Base-by-base conservation (phyloP, 2,888 invertebrate species). In the Colostygia pectinataria region DNA sequence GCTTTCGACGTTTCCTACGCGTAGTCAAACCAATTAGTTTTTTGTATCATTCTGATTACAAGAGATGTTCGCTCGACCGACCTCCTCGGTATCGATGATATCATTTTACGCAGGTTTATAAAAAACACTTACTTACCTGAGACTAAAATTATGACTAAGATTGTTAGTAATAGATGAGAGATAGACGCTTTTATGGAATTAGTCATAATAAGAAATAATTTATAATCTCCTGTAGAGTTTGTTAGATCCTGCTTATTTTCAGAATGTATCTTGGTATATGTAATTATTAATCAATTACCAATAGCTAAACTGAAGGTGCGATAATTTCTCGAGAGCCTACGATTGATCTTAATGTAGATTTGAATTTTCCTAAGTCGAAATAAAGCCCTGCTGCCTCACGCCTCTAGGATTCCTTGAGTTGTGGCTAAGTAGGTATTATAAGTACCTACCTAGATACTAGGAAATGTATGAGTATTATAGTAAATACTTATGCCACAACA, bases 41-140 rank as follows among this genome's bases (percentile, higher is more conserved):
- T 52, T 52, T 52, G 23, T 51, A 36, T 43, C 31, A 31, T 29
- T 49, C n/a, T 8, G 28, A 33, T 49, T 38, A 33, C 12, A 41
- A 31, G 33, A 43, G 33, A 25, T 24, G 27, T 39, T 32, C 31
- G 27, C 37, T 32, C 42, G 23, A 37, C 23, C 23, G 27, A 50
- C 41, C 63, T 68, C 74, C 68, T 47, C 55, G 53, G 31, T 14
- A 32, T 36, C 38, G 66, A 65, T 79, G 78, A 81, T 73, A 72
- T 77, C 72, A 78, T 66, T 61, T 56, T 45, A 34, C 20, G 49
- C 51, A 24, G 37, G 47, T 45, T 50, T 44, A 40, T 37, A 41
- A 43, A 33, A 46, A 44, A 18, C 29, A 20, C 41, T 51, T 51
- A 10, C 13, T 2, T 28, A 15, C 32, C 4, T 5, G n/a, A n/a